Base-by-base conservation (phyloP, 2,888 invertebrate species). In the Sarcophaga caerulescens region DNA sequence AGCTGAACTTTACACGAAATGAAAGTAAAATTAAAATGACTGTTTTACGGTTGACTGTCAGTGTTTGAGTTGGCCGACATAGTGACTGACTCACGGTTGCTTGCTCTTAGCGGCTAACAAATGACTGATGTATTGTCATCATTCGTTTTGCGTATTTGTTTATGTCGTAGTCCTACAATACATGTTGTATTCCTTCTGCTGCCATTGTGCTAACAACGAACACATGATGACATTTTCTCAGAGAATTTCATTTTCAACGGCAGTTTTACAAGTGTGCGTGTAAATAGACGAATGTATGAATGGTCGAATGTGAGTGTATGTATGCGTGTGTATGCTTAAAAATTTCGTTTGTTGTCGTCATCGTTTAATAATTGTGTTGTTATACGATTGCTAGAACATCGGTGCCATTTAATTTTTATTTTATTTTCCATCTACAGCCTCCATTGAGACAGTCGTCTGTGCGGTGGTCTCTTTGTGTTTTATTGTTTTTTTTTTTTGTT, bases 341-440 rank as follows among this genome's bases (percentile, higher is more conserved):
- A 65, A 84, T 66, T 80, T 84, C 80, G 62, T 73, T 77, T 81
- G 84, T 85, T 77, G 77, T 85, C 81, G 81, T 85, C 84, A 76
- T 80, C 75, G 75, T 76, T 80, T 75, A 84, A 71, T 80, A 66
- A 76, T 69, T 76, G 75, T 76, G 45, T 60, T 81, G 68, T 76
- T 85, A 73, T 52, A 84, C 76, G 65, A 79, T 74, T 84, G 79
- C 69, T 79, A 45, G 69, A 69, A 78, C 78, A 84, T 75, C 74
- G 75, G 75, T 70, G 74, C 70, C 65, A 70, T 75, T 70, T 79
- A 84, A 23, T 75, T 79, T 84, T 45, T 75, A 45, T 60, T 84
- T 75, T 59, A 69, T 69, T 73, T 65, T 74, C 52, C 19, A 71
- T 57, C 75, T 52, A 12, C 68, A 65, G 62, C 25, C 81, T 78